These are phyloP conservation scores for Mamestra brassicae DNA, from an alignment of 2,888 invertebrate genomes.

Conservation along the genomic window DNA sequence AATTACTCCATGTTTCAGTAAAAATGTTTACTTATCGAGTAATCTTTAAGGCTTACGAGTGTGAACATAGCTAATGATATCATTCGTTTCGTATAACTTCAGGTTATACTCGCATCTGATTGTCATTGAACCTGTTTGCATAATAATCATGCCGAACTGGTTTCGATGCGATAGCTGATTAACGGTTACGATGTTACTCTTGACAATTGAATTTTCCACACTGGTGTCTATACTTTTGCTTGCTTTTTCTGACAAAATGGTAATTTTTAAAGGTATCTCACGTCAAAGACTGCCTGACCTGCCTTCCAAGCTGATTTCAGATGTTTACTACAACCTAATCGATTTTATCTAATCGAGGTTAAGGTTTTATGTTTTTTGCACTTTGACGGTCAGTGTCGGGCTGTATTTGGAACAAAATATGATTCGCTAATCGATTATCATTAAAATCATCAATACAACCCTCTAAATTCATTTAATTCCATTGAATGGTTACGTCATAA, in stretches of 20 bases:
- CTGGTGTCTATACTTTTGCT: not conserved
- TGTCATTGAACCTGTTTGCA: conserved; percentile 33
- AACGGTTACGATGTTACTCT: conserved; percentile 6
- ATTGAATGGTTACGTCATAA: too few species aligned
- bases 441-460: too few species aligned
- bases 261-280: not conserved
- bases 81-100: conserved; percentile 16
- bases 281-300: not conserved
- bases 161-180: conserved; percentile 9
- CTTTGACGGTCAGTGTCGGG: too few species aligned
- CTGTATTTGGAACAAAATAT: too few species aligned
- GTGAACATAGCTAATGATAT: conserved; percentile 33
- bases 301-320: not conserved
- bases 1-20: conserved; percentile 38
- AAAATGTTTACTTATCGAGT: conserved; percentile 33
- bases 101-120: conserved; percentile 28
- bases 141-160: conserved; percentile 33
- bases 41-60: conserved; percentile 30
- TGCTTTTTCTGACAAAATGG: not conserved
- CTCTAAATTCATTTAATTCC: too few species aligned
- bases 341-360: conserved; percentile 47
- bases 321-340: not conserved
- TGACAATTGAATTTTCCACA: not conserved
- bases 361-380: not conserved
- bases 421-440: too few species aligned